Percentiles rank a stretch among this genome's conserved stretches.
Evolutionary conservation across 2,888 invertebrate genomes (phyloP).

Genomic region (Pyrrhosoma nymphula): DNA sequence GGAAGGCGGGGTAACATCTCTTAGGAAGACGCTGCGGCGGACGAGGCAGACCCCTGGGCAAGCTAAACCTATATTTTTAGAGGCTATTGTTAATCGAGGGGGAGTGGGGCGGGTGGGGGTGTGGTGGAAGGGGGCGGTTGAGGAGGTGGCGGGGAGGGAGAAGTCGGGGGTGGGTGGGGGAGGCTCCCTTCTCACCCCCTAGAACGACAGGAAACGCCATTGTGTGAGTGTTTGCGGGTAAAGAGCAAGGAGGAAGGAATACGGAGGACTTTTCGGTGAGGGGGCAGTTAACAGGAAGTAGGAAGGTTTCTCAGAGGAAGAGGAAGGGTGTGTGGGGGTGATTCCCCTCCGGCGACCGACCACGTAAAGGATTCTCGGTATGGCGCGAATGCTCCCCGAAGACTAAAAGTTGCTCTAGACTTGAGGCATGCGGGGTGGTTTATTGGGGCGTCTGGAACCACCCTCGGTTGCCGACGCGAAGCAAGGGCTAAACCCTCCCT

Average conservation of each 20-base stretch:
- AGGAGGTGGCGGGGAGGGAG: constrained; percentile 13
- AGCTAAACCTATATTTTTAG: constrained; percentile 67
- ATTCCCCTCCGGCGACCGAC: not conserved
- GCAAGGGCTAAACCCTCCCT: not conserved
- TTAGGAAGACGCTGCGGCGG: not conserved
- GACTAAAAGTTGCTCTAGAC: constrained; percentile 25
- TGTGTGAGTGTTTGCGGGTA: not conserved
- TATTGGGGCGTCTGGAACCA: constrained; percentile 14
- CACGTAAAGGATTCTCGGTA: constrained; percentile 24
- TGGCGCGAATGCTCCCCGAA: constrained; percentile 43
- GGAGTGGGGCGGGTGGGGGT: not conserved
- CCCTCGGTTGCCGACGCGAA: not conserved
- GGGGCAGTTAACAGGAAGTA: not conserved
- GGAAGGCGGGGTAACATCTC: not conserved
- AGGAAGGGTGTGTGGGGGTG: not conserved
- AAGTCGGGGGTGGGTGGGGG: constrained; percentile 15
- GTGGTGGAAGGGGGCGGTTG: not conserved
- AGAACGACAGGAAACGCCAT: not conserved
- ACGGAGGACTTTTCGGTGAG: not conserved
- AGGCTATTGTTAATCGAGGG: constrained; percentile 65
- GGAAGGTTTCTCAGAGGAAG: not conserved
- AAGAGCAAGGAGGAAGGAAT: not conserved
- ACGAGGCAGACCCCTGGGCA: constrained; percentile 49
- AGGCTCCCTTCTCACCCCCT: not conserved
- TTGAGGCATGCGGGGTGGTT: constrained; percentile 28